phyloP scores from a whole-genome alignment of 2,113 vertebrate species.

The Stercorarius parasiticus region DNA sequence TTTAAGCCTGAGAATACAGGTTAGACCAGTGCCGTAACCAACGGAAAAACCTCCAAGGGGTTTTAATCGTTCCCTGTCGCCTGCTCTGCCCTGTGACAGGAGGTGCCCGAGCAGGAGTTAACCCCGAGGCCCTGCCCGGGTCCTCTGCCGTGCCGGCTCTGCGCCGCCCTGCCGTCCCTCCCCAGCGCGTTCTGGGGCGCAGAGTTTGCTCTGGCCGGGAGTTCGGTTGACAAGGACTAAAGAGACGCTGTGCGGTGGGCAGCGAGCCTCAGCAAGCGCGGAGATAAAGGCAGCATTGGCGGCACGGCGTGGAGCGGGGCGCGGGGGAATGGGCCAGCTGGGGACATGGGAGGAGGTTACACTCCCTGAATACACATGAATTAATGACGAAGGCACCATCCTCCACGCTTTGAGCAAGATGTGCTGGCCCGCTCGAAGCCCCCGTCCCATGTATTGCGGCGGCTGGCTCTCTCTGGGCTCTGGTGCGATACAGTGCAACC shows the following conservation, averaged over 20 bases:
- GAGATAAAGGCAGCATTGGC: conserved; percentile 33
- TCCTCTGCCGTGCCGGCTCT: not conserved
- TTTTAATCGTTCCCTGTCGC: not conserved
- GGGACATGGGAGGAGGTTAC: not conserved
- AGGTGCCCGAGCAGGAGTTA: not conserved
- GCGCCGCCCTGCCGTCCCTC: not conserved
- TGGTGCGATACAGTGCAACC: not conserved
- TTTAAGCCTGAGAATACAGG: not conserved
- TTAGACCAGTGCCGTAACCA: not conserved
- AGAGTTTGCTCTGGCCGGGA: not conserved
- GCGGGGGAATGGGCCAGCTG: not conserved
- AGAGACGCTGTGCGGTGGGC: not conserved
- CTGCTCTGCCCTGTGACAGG: not conserved
- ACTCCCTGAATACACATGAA: not conserved
- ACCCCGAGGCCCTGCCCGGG: not conserved
- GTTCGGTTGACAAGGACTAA: not conserved
- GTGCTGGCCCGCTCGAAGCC: not conserved
- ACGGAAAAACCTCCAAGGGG: conserved; percentile 3
- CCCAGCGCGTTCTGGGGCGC: not conserved
- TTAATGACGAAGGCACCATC: not conserved
- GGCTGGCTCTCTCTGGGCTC: not conserved
- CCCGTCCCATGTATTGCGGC: not conserved
- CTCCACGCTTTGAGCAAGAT: not conserved
- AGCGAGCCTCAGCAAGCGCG: not conserved
- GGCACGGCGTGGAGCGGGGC: accelerated